phyloP scores from a whole-genome alignment of 2,797 vertebrate genomes.

The Oryzias dopingdopingensis region DNA sequence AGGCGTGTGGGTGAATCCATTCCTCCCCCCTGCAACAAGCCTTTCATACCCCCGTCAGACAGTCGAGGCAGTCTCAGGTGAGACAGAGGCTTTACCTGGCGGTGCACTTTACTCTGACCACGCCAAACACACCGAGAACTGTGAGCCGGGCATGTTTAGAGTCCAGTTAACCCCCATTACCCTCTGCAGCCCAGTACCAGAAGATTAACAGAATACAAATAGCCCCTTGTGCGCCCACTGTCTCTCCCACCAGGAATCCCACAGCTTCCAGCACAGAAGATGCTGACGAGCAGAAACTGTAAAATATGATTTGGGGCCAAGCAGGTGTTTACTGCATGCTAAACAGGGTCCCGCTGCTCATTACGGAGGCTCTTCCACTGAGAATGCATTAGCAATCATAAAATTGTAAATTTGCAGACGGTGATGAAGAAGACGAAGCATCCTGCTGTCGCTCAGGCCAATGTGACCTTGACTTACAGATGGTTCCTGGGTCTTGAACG shows the following conservation, averaged over 20 bases:
- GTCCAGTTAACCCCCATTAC: conserved; percentile 73
- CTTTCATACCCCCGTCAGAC: conserved; percentile 32
- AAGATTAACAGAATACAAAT: conserved; percentile 72
- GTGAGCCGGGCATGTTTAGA: conserved; percentile 41
- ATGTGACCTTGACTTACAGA: conserved; percentile 49
- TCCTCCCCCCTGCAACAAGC: background rate
- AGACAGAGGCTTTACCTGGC: conserved; percentile 30
- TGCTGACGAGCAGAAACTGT: conserved; percentile 49
- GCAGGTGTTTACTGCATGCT: conserved; percentile 67
- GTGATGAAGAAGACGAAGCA: conserved; percentile 22
- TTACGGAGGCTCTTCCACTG: conserved; percentile 52
- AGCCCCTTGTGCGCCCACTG: conserved; percentile 14
- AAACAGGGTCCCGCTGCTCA: conserved; percentile 59
- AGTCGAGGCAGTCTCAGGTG: conserved; percentile 13
- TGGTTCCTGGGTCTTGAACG: conserved; percentile 31
- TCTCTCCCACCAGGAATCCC: conserved; percentile 28
- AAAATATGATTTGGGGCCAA: conserved; percentile 52
- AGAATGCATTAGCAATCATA: conserved; percentile 48
- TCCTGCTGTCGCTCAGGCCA: conserved; percentile 10
- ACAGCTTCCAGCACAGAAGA: conserved; percentile 24
- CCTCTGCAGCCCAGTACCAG: conserved; percentile 53
- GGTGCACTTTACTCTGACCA: conserved; percentile 32
- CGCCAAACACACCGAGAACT: conserved; percentile 21
- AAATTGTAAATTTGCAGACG: conserved; percentile 36
- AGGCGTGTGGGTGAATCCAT: background rate